Evolutionary conservation across 2,797 vertebrate genomes (phyloP).

Genomic region (Scarus forsteni): DNA sequence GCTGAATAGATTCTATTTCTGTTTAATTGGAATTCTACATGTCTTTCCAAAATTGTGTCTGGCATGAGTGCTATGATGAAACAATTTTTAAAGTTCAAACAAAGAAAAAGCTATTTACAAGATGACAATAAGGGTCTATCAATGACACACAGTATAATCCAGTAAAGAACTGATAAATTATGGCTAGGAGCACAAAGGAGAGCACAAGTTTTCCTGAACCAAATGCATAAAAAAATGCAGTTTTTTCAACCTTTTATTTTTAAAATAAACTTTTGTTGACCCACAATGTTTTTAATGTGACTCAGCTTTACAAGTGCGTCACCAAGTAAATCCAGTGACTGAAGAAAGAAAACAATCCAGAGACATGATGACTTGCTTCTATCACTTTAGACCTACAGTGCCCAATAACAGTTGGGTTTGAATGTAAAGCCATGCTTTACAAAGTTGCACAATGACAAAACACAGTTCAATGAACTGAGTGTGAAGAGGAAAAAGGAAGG

Average conservation of each 20-base stretch:
- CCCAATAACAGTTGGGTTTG: conserved; percentile 41
- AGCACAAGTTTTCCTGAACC: conserved; percentile 50
- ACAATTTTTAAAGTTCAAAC: conserved; percentile 38
- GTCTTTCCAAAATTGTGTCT: conserved; percentile 46
- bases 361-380: conserved; percentile 45
- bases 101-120: conserved; percentile 69
- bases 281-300: conserved; percentile 57
- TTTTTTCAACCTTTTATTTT: conserved; percentile 22
- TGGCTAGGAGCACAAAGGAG: conserved; percentile 63
- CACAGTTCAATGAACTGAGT: conserved; percentile 44
- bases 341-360: conserved; percentile 57
- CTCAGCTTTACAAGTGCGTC: conserved; percentile 77
- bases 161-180: conserved; percentile 61
- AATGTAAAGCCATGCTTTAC: conserved; percentile 56
- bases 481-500: conserved; percentile 33
- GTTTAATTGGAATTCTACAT: conserved; percentile 38
- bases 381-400: conserved; percentile 36
- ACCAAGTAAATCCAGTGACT: conserved; percentile 75
- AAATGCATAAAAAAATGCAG: conserved; percentile 51
- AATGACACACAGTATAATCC: conserved; percentile 61
- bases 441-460: conserved; percentile 64
- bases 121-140: conserved; percentile 57
- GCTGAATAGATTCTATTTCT: conserved; percentile 44
- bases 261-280: conserved; percentile 43
- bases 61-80: conserved; percentile 49